Evolutionary conservation across 2,888 invertebrate species (phyloP), one percentile per base, ranked within the genome.

Genomic region (Apamea monoglypha): DNA sequence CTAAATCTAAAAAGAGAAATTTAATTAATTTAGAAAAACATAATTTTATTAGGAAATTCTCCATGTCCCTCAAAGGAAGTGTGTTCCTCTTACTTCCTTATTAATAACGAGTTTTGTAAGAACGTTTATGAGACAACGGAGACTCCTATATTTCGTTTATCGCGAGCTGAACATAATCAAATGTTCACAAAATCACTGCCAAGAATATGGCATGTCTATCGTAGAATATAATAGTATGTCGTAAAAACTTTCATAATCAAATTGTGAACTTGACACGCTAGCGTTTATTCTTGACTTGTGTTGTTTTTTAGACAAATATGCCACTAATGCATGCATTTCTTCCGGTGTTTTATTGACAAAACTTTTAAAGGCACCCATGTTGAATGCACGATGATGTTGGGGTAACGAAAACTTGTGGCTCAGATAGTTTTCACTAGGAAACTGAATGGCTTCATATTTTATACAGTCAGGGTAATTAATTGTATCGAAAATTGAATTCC

Each of bases 221-320:
- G 25, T 84, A 44, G 32, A 70, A 75, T 64, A 77, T 86, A 73
- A 85, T 78, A 59, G 69, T 44, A 40, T 32, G 32, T 71, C 82
- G 47, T 85, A 81, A 85, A 81, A 85, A 85, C 85, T 81, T 87
- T 82, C 50, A 76, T 78, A 80, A 74, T 88, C 77, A 82, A 78
- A 84, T 80, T 75, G 32, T 76, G 80, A 72, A 84, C 80, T 76
- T 84, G 84, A 76, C 74, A 83, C 68, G 84, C 44, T 63, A 73
- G 29, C 36, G 36, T 66, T 73, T 72, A 56, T 69, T 68, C 61
- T 32, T 67, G 66, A 73, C 72, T 76, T 75, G 66, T 53, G 56
- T 59, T 77, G n/a, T 84, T 84, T 69, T 64, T 70, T 36, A 36
- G 18, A 72, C 53, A 87, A 71, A 83, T 73, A 78, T 79, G 59